phyloP scores from a whole-genome alignment of 2,113 vertebrate species.

The Bos javanicus region DNA sequence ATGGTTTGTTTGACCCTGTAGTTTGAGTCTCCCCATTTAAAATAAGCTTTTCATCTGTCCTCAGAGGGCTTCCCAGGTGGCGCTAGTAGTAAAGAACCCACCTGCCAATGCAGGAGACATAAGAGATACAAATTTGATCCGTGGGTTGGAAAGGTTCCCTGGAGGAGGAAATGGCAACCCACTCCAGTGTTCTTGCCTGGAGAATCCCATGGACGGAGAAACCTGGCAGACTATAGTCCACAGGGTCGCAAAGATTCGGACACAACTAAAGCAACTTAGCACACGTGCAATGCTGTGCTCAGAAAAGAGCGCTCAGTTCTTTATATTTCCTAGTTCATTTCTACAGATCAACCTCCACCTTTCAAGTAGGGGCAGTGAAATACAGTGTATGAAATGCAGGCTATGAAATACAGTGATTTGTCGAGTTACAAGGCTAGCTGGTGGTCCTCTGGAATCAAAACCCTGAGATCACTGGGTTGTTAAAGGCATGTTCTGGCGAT shows the following conservation, averaged over 20 bases:
- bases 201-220: neutral
- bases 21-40: neutral
- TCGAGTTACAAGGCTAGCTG: neutral
- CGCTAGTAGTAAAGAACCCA: neutral
- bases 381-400: neutral
- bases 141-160: neutral
- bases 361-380: neutral
- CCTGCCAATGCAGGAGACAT: neutral
- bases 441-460: neutral
- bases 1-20: neutral
- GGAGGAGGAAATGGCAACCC: neutral
- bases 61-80: neutral
- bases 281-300: neutral
- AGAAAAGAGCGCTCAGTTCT: neutral
- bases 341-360: neutral
- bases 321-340: neutral
- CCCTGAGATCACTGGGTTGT: neutral
- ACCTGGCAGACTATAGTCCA: neutral
- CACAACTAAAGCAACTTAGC: neutral
- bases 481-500: neutral
- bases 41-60: neutral
- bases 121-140: neutral
- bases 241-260: neutral
- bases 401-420: neutral
- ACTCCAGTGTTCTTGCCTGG: neutral